Evolutionary conservation across 2,888 invertebrate species (phyloP).

Genomic region (Sisyra nigra): DNA sequence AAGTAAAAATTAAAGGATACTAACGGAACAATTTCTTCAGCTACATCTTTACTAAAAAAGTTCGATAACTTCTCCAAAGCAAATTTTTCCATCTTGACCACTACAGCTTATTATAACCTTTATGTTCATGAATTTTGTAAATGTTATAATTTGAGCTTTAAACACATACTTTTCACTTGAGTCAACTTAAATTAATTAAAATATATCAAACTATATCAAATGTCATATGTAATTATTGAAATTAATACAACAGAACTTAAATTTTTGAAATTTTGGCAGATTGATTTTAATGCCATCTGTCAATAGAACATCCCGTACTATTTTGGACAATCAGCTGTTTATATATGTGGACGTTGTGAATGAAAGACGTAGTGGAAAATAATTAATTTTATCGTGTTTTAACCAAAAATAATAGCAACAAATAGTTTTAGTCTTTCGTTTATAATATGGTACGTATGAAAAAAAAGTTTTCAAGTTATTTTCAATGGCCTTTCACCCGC

Average conservation of each 20-base stretch:
- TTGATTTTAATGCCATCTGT: too few relatives aligned
- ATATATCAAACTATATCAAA: too few relatives aligned
- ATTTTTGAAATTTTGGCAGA: too few relatives aligned
- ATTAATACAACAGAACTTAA: too few relatives aligned
- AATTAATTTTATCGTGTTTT: background rate
- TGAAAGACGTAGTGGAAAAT: background rate
- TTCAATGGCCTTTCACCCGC: background rate
- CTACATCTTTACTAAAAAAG: background rate
- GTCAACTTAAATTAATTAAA: too few relatives aligned
- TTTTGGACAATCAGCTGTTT: constrained; percentile 2
- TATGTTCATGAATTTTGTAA: too few relatives aligned
- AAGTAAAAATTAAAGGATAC: background rate
- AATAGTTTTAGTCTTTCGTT: background rate
- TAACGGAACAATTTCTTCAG: background rate
- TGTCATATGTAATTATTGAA: too few relatives aligned
- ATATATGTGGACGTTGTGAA: background rate
- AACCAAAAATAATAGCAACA: constrained; percentile 2
- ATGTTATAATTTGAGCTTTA: too few relatives aligned
- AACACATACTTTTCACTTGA: too few relatives aligned
- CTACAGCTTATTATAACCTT: too few relatives aligned
- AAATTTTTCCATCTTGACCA: background rate
- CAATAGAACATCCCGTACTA: too few relatives aligned
- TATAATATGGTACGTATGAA: background rate
- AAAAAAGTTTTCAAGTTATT: too few relatives aligned
- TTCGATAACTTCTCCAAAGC: background rate